Conservation (phyloP, 2,113 vertebrate genomes). For the Isurus oxyrinchus region DNA sequence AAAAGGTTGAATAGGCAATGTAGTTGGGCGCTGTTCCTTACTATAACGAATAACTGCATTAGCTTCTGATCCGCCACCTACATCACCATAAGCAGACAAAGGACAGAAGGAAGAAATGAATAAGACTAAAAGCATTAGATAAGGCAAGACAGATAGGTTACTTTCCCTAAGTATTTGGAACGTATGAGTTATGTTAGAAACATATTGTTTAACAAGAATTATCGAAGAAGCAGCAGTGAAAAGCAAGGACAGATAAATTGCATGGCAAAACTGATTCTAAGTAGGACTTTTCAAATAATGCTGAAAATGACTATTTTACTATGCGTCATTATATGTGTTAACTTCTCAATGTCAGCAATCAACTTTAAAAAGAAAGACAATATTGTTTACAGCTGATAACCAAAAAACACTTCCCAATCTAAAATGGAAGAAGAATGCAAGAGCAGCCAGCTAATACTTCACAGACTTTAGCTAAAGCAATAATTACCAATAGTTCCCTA, state of each 20-base stretch:
- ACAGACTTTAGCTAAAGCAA: neutral
- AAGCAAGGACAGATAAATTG: neutral
- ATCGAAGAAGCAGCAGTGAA: neutral
- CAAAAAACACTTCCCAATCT: neutral
- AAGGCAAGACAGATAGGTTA: conserved; percentile 53
- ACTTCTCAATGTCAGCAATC: neutral
- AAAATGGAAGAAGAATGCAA: too few species aligned
- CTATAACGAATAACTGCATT: conserved; percentile 77
- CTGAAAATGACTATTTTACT: neutral
- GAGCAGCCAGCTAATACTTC: neutral
- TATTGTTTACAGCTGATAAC: neutral
- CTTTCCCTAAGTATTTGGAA: neutral
- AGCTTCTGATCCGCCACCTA: conserved; percentile 69
- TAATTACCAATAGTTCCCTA: neutral
- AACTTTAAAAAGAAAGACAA: neutral
- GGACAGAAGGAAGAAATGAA: neutral
- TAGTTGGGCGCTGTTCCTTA: conserved; percentile 90
- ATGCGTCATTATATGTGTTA: neutral
- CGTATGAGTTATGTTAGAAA: neutral
- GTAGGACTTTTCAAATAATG: neutral
- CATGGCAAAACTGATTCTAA: neutral
- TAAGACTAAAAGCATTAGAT: neutral
- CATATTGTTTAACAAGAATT: neutral
- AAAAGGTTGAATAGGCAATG: conserved; percentile 94
- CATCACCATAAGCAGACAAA: neutral